Percentiles rank a stretch among this genome's conserved stretches.
Evolutionary conservation across 2,797 vertebrate genomes (phyloP).

Genomic region (Anableps anableps): DNA sequence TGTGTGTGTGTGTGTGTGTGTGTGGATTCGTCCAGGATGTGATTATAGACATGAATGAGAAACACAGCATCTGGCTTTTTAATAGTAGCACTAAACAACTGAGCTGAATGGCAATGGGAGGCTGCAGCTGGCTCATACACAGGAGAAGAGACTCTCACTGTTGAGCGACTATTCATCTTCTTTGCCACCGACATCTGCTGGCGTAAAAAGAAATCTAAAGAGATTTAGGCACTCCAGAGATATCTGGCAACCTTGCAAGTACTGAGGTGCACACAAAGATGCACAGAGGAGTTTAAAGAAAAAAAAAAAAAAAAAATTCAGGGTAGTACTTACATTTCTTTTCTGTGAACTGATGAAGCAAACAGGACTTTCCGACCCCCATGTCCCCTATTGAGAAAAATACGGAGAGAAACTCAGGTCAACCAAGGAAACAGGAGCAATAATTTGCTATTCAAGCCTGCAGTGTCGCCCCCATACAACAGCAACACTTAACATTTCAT

Average conservation of each 20-base stretch:
- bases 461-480: slow-evolving; percentile 31
- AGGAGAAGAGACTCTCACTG: slow-evolving; percentile 66
- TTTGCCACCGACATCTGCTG: slow-evolving; percentile 56
- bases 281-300: background rate
- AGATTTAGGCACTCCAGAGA: slow-evolving; percentile 43
- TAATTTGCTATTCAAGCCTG: slow-evolving; percentile 36
- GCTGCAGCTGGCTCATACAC: slow-evolving; percentile 74
- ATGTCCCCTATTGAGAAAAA: slow-evolving; percentile 88
- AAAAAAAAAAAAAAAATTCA: background rate
- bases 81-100: slow-evolving; percentile 64
- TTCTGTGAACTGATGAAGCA: slow-evolving; percentile 99
- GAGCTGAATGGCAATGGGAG: slow-evolving; percentile 70
- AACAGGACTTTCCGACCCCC: slow-evolving; percentile 99
- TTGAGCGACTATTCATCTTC: slow-evolving; percentile 56
- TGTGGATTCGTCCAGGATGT: slow-evolving; percentile 54
- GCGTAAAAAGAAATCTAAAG: slow-evolving; percentile 57
- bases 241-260: slow-evolving; percentile 61
- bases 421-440: slow-evolving; percentile 42
- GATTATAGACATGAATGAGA: slow-evolving; percentile 49
- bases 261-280: slow-evolving; percentile 23
- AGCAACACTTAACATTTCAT: slow-evolving; percentile 31
- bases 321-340: slow-evolving; percentile 95
- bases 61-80: slow-evolving; percentile 73
- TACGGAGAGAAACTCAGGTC: slow-evolving; percentile 45
- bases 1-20: slow-evolving; percentile 23